A percentile compares a stretch with the other conserved stretches of the same genome.
phyloP scores from a whole-genome alignment of 2,113 vertebrate species.

The Hyperopisus bebe region DNA sequence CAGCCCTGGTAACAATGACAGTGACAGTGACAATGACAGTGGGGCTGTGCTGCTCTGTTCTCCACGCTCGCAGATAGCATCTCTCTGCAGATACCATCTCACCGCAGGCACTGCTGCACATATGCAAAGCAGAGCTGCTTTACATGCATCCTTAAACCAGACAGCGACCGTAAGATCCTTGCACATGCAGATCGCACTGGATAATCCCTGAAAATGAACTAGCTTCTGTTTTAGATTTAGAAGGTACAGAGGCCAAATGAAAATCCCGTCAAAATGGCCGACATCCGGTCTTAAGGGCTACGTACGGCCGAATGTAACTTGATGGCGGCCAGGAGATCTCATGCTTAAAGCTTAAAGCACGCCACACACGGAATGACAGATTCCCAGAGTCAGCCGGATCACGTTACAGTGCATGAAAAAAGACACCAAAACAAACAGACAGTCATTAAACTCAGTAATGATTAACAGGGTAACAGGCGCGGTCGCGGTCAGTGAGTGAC shows the following conservation, averaged over 20 bases:
- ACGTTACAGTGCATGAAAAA: background rate
- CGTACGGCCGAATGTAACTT: background rate
- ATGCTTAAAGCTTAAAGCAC: background rate
- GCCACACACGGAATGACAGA: background rate
- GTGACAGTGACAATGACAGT: background rate
- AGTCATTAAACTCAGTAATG: background rate
- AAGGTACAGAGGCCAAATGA: background rate
- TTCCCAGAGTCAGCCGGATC: background rate
- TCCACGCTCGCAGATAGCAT: background rate
- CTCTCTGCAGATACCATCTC: background rate
- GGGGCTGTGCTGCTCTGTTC: background rate
- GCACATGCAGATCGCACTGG: background rate
- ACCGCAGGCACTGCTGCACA: background rate
- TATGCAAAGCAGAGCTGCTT: conserved; percentile 5
- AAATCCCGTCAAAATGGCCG: background rate
- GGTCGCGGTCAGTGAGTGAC: background rate
- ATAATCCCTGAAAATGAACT: background rate
- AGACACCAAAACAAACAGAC: background rate
- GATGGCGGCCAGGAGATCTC: background rate
- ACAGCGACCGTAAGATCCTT: background rate
- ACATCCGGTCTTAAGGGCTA: background rate
- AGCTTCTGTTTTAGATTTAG: background rate
- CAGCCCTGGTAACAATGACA: background rate
- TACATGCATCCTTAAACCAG: conserved; percentile 6
- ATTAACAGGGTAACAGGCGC: background rate